A percentile compares a stretch with the other conserved stretches of the same genome.
phyloP scores from a whole-genome alignment of 37 sponge, comb jelly and placozoan genomes.

The Geodia barretti region DNA sequence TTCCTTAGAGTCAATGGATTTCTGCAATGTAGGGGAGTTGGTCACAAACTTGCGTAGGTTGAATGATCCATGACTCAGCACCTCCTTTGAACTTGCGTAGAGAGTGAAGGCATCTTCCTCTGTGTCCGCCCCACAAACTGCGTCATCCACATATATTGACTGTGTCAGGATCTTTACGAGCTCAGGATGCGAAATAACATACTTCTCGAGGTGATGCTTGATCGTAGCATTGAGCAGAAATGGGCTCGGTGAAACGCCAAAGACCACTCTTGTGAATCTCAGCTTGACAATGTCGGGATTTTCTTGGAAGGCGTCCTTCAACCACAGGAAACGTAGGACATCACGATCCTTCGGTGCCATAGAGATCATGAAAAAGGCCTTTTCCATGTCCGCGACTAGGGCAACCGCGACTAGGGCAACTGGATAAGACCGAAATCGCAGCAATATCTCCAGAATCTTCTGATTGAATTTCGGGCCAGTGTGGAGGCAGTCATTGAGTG shows the following conservation, averaged over 20 bases:
- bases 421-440: conserved; percentile 23
- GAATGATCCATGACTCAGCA: conserved; percentile 32
- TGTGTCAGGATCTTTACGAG: neutral
- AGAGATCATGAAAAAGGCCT: conserved; percentile 40
- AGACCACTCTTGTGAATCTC: conserved; percentile 46
- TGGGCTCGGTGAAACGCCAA: conserved; percentile 24
- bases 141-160: conserved; percentile 39
- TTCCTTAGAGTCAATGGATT: conserved; percentile 21
- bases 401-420: conserved; percentile 27
- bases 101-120: conserved; percentile 32
- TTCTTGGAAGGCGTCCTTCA: conserved; percentile 9
- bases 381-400: conserved; percentile 55
- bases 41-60: conserved; percentile 49
- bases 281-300: neutral
- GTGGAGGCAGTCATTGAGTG: conserved; percentile 39
- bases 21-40: conserved; percentile 20
- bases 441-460: conserved; percentile 25
- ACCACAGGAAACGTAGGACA: conserved; percentile 47
- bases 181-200: conserved; percentile 7
- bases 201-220: neutral
- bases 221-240: conserved; percentile 6
- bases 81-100: conserved; percentile 33
- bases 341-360: conserved; percentile 39
- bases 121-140: conserved; percentile 29
- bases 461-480: conserved; percentile 39